Conservation (phyloP, 2,797 vertebrate species). For the Brachyalestes nurse region DNA sequence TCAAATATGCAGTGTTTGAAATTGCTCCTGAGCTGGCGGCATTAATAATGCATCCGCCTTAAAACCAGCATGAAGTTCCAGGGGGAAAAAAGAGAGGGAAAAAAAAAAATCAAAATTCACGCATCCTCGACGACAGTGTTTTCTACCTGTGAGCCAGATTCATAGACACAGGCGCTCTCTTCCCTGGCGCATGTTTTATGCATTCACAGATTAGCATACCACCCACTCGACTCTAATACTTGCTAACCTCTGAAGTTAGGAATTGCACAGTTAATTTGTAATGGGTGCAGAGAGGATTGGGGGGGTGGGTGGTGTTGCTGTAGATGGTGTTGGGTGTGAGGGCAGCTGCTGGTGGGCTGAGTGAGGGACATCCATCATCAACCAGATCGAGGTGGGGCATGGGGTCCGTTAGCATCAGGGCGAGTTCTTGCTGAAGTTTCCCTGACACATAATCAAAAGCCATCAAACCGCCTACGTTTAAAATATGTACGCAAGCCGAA, state of each 20-base stretch:
- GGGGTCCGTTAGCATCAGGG: slow-evolving; percentile 11
- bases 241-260: slow-evolving; percentile 55
- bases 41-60: slow-evolving; percentile 60
- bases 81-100: slow-evolving; percentile 32
- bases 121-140: slow-evolving; percentile 47
- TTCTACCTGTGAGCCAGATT: slow-evolving; percentile 53
- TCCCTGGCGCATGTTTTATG: slow-evolving; percentile 59
- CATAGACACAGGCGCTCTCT: slow-evolving; percentile 38
- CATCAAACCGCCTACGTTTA: slow-evolving; percentile 25
- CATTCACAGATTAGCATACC: slow-evolving; percentile 71
- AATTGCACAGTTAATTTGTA: slow-evolving; percentile 43
- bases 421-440: slow-evolving; percentile 18
- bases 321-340: background rate
- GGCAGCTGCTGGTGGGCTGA: slow-evolving; percentile 24
- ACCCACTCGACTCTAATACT: slow-evolving; percentile 63
- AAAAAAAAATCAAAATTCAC: slow-evolving; percentile 51
- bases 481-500: slow-evolving; percentile 24
- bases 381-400: slow-evolving; percentile 16
- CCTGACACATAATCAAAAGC: slow-evolving; percentile 48
- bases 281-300: slow-evolving; percentile 31
- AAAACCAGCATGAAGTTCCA: slow-evolving; percentile 51
- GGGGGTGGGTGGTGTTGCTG: slow-evolving; percentile 6
- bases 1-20: slow-evolving; percentile 58
- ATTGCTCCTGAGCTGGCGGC: slow-evolving; percentile 47
- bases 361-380: slow-evolving; percentile 24